Conservation (phyloP, 1,140 invertebrate species). For the Pseudomyrmex gracilis region DNA sequence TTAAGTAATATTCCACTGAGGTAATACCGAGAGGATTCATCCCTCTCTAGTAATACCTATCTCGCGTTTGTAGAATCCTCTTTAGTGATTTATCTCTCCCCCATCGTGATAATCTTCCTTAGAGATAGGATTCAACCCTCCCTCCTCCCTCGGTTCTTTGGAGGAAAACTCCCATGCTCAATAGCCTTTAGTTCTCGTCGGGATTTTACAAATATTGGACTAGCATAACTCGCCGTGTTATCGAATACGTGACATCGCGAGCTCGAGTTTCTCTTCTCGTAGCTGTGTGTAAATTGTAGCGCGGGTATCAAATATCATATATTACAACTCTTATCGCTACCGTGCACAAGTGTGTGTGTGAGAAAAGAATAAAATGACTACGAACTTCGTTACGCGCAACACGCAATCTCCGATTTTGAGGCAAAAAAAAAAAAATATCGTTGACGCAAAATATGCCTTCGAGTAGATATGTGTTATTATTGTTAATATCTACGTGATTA, state of each 20-base stretch:
- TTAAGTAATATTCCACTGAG: slow-evolving; percentile 44
- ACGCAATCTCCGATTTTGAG: background rate
- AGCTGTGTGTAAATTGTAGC: slow-evolving; percentile 12
- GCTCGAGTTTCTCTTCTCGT: slow-evolving; percentile 16
- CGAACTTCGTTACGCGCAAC: background rate
- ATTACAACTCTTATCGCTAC: background rate
- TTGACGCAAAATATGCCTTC: background rate
- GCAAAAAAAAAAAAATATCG: background rate
- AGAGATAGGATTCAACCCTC: background rate
- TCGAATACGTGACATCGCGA: slow-evolving; percentile 39
- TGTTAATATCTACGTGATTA: background rate
- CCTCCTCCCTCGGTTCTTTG: background rate
- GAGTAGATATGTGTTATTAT: too few relatives aligned
- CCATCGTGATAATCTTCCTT: slow-evolving; percentile 26
- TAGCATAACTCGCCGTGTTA: background rate
- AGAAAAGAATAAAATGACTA: slow-evolving; percentile 6
- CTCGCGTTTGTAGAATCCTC: slow-evolving; percentile 18
- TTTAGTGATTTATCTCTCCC: slow-evolving; percentile 30
- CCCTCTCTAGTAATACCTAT: slow-evolving; percentile 34
- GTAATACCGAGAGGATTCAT: slow-evolving; percentile 16
- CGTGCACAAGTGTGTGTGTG: background rate
- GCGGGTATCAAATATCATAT: background rate
- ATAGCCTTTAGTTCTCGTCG: slow-evolving; percentile 22
- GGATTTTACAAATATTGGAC: slow-evolving; percentile 41
- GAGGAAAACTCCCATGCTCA: background rate